Conservation (phyloP, 2,888 invertebrate species). For the Camptogramma bilineatum region DNA sequence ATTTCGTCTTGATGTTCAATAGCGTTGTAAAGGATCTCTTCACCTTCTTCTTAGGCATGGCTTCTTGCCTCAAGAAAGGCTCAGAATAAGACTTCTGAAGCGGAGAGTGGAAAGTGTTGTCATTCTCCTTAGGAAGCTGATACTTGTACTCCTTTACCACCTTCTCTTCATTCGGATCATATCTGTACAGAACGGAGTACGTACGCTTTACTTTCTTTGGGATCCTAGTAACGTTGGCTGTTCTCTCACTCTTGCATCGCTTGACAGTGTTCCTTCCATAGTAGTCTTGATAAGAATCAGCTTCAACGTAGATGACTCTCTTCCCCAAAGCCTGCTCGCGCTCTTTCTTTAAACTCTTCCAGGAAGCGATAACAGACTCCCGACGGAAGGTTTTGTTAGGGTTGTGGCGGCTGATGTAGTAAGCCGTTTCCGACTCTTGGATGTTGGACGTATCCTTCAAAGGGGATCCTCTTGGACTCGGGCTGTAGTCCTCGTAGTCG, state of each 20-base stretch:
- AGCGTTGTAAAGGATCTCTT: constrained; percentile 80
- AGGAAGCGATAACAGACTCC: constrained; percentile 81
- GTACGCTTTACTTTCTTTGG: constrained; percentile 79
- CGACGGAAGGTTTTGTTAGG: constrained; percentile 81
- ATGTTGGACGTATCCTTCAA: constrained; percentile 80
- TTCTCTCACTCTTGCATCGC: constrained; percentile 79
- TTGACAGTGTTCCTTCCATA: constrained; percentile 79
- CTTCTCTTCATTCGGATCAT: constrained; percentile 76
- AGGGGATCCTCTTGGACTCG: constrained; percentile 76
- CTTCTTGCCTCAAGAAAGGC: constrained; percentile 71
- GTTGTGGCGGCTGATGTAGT: constrained; percentile 80
- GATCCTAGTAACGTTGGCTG: constrained; percentile 61
- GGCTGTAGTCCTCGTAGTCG: constrained; percentile 78
- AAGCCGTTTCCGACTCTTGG: constrained; percentile 69
- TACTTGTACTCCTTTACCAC: constrained; percentile 82
- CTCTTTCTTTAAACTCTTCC: constrained; percentile 81
- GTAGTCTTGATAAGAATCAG: constrained; percentile 75
- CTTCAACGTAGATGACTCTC: constrained; percentile 74
- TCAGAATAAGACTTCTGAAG: constrained; percentile 74
- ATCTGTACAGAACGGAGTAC: constrained; percentile 78
- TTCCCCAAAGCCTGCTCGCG: constrained; percentile 80
- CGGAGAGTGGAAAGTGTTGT: constrained; percentile 48
- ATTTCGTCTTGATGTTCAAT: constrained; percentile 77
- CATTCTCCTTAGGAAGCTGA: constrained; percentile 64
- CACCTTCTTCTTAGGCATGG: constrained; percentile 75